Conservation (phyloP, 2,888 invertebrate genomes). For the Ptilodon capucinus region DNA sequence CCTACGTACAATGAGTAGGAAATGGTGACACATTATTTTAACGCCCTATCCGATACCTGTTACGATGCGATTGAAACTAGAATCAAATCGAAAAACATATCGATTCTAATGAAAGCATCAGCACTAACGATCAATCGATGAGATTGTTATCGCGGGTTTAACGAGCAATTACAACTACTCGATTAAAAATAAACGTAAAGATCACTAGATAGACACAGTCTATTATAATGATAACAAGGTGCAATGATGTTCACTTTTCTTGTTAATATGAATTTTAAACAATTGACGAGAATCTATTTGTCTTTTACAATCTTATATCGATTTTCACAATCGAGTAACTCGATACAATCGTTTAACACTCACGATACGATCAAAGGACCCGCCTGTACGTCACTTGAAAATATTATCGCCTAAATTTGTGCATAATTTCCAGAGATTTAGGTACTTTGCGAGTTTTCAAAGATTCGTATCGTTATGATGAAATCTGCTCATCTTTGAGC, state of each 20-base stretch:
- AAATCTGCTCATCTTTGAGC: conserved; percentile 29
- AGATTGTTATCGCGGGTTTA: conserved; percentile 18
- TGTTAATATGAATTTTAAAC: too few relatives aligned
- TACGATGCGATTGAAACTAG: neutral
- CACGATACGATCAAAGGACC: neutral
- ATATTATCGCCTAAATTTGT: conserved; percentile 30
- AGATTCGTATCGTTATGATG: conserved; percentile 34
- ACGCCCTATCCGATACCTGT: too few relatives aligned
- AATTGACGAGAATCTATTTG: neutral
- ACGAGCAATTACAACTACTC: conserved; percentile 11
- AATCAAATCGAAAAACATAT: conserved; percentile 5
- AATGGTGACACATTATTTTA: too few relatives aligned
- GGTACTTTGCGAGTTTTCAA: conserved; percentile 14
- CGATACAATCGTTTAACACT: conserved; percentile 19
- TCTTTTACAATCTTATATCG: conserved; percentile 8
- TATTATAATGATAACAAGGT: too few relatives aligned
- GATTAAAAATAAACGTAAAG: neutral
- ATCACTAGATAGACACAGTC: too few relatives aligned
- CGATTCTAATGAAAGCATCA: conserved; percentile 13
- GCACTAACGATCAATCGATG: conserved; percentile 12
- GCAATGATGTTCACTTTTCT: too few relatives aligned
- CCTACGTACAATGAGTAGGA: too few relatives aligned
- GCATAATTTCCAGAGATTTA: conserved; percentile 26
- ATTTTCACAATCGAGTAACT: conserved; percentile 19
- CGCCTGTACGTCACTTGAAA: conserved; percentile 22